Evolutionary conservation across 2,797 vertebrate genomes (phyloP), one percentile per base, ranked within the genome.

Genomic region (Sebastes oblongus): DNA sequence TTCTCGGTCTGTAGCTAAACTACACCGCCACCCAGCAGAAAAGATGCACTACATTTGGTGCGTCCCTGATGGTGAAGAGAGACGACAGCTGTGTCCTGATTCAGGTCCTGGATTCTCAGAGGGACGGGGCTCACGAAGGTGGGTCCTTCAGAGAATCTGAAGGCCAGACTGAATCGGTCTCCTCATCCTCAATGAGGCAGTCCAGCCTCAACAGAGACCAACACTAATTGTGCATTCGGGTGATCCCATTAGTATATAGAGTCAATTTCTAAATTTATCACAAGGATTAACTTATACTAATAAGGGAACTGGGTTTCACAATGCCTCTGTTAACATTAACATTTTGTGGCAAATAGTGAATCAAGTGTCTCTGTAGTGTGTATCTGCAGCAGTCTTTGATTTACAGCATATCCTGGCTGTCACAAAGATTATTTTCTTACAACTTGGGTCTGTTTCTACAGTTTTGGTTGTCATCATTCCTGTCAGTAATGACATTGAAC

Each of bases 41-140:
- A 20, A 24, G 29, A 74, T n/a, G 14, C 52, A n/a, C n/a, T 13
- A n/a, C 30, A 34, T 34, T 34, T 12, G 20, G 20, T n/a, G 11
- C 2, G 20, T 34, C 18, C 59, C 18, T 11, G n/a, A 25, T 32
- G 18, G 66, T 52, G 54, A 12, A 8, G 24, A 65, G 59, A 29
- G 54, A 75, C 54, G 39, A 27, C 71, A 75, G 76, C 76, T 78
- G 76, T 46, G 66, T 75, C 76, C 71, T 42, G 52, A 6, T 83
- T 83, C 39, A 65, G 13, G n/a, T 27, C n/a, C 59, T 5, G 60
- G 60, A 61, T n/a, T n/a, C 60, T 34, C 60, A 62, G 59, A 60
- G 59, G 59, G 18, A 60, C 18, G 9, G 16, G 9, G 27, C 58
- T 60, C 18, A 60, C 2, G 52, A 56, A 30, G 66, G 36, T 18